phyloP scores from a whole-genome alignment of 2,797 vertebrate genomes.

The Callimico goeldii region DNA sequence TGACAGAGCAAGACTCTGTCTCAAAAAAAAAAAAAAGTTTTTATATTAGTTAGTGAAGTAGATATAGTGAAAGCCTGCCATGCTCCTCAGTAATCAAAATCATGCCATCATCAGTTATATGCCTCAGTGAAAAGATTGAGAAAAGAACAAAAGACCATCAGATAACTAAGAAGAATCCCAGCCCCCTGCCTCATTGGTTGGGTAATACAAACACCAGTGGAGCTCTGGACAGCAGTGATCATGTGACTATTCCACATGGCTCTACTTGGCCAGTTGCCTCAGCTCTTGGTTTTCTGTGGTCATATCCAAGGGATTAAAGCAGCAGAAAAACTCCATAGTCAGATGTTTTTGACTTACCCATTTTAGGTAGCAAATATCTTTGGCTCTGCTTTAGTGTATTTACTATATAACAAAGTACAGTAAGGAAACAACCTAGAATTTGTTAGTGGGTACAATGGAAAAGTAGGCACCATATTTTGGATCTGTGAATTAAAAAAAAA shows the following conservation, averaged over 20 bases:
- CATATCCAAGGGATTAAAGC: background rate
- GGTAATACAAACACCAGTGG: background rate
- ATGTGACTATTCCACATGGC: background rate
- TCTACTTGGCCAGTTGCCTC: background rate
- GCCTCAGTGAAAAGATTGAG: background rate
- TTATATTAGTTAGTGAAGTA: background rate
- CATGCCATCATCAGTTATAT: background rate
- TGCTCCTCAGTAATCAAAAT: background rate
- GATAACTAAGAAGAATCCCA: background rate
- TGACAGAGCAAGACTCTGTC: no score
- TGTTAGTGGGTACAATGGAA: background rate
- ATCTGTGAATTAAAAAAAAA: background rate
- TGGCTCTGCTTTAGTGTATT: background rate
- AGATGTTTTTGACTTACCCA: background rate
- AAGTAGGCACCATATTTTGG: background rate
- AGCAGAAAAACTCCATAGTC: background rate
- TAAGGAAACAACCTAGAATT: conserved; percentile 14
- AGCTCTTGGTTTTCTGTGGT: background rate
- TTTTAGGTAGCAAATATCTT: conserved; percentile 18
- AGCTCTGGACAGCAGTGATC: background rate
- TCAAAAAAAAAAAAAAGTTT: background rate
- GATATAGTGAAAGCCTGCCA: background rate
- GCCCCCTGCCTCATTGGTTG: background rate
- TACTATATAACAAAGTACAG: conserved; percentile 4
- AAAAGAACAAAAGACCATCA: background rate